A percentile compares a stretch with the other conserved stretches of the same genome.
Conservation (phyloP, 2,797 vertebrate species). For the Sorex maritimensis region DNA sequence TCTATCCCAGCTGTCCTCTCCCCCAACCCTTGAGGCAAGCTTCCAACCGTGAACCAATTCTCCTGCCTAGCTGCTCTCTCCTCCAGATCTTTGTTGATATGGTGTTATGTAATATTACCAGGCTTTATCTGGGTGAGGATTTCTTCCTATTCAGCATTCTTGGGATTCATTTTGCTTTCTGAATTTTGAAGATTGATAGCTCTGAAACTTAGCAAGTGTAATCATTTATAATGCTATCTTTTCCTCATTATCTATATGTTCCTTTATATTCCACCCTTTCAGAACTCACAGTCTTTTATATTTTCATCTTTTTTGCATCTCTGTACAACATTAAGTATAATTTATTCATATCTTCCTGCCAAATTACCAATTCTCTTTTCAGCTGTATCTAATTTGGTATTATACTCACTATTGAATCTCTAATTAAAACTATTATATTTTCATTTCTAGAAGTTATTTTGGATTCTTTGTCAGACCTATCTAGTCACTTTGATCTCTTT, state of each 20-base stretch:
- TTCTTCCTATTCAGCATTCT: conserved; percentile 32
- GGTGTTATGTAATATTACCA: conserved; percentile 15
- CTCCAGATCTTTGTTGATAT: conserved; percentile 15
- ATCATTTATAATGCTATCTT: background rate
- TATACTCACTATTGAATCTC: conserved; percentile 39
- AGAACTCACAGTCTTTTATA: background rate
- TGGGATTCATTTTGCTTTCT: conserved; percentile 50
- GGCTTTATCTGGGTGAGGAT: background rate
- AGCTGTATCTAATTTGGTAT: conserved; percentile 34
- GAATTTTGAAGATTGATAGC: conserved; percentile 20
- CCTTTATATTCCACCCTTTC: background rate
- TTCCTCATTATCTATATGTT: background rate
- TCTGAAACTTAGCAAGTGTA: conserved; percentile 22
- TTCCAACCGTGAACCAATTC: too few species aligned
- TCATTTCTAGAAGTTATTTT: conserved; percentile 71
- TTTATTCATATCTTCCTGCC: conserved; percentile 40
- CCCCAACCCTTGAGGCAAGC: too few species aligned
- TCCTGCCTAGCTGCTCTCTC: conserved; percentile 2
- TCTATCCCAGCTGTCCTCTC: too few species aligned
- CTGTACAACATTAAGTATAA: background rate
- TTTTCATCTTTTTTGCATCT: conserved; percentile 38
- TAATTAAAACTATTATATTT: conserved; percentile 58
- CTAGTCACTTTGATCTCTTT: conserved; percentile 42
- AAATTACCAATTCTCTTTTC: conserved; percentile 33
- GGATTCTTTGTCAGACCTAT: conserved; percentile 29